Percentiles rank a stretch among this genome's conserved stretches.
These are phyloP conservation scores for Pristiophorus japonicus DNA, from an alignment of 2,113 vertebrate species.

Conservation along the genomic window DNA sequence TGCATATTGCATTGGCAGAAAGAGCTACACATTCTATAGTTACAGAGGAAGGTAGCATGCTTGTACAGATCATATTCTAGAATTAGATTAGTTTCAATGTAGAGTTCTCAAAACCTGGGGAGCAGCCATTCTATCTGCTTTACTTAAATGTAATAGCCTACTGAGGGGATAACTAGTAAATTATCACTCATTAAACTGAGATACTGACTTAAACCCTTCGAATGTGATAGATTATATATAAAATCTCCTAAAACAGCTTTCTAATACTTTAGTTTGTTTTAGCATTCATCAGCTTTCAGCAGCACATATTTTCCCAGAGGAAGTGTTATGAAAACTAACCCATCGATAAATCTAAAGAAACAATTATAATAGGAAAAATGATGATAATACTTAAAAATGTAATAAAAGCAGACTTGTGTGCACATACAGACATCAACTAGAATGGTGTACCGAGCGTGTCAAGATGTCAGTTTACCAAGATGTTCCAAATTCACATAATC, in stretches of 20 bases:
- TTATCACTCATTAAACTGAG: not conserved
- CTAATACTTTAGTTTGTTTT: not conserved
- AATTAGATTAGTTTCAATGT: not conserved
- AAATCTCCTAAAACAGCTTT: not conserved
- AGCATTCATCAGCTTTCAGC: not conserved
- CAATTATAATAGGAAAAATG: not conserved
- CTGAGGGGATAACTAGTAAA: not conserved
- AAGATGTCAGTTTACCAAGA: slow-evolving; percentile 21
- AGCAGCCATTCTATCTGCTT: not conserved
- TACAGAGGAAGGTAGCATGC: not conserved
- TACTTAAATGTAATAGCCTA: not conserved
- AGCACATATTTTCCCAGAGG: too few relatives aligned
- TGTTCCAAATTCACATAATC: not conserved
- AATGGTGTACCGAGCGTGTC: not conserved
- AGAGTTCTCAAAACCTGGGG: not conserved
- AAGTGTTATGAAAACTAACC: not conserved
- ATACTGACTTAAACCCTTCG: not conserved
- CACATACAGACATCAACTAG: not conserved
- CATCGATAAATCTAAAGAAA: not conserved
- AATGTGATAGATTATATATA: not conserved
- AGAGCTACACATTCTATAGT: too few relatives aligned
- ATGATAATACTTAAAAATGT: not conserved
- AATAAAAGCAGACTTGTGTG: not conserved
- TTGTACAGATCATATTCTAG: not conserved
- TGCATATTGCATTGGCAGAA: not conserved